These are phyloP conservation scores for Macroteleia sp. DNA, from an alignment of 2,888 invertebrate species.

Conservation along the genomic window DNA sequence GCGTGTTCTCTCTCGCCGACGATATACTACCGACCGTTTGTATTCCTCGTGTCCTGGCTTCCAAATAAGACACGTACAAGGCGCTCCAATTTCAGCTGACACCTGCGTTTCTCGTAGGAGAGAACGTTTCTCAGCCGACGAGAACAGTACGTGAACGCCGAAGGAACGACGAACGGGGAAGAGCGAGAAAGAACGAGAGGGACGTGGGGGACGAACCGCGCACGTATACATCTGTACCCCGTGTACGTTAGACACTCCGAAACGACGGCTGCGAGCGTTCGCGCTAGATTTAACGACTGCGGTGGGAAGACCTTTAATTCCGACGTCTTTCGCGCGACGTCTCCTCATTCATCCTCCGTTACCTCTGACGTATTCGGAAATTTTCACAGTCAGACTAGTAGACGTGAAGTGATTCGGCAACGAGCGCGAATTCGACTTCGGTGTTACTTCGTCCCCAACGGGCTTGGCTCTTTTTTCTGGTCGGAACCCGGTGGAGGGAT, in stretches of 20 bases:
- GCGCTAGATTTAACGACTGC: slow-evolving; percentile 74
- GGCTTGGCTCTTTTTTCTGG: slow-evolving; percentile 10
- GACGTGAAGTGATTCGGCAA: slow-evolving; percentile 56
- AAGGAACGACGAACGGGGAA: slow-evolving; percentile 1
- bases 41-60: slow-evolving; percentile 72
- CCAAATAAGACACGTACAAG: slow-evolving; percentile 80
- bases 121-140: slow-evolving; percentile 51
- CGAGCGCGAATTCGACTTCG: slow-evolving; percentile 43
- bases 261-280: slow-evolving; percentile 60
- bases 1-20: slow-evolving; percentile 46
- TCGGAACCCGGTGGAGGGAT: not conserved
- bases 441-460: slow-evolving; percentile 20
- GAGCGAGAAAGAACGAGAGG: not conserved
- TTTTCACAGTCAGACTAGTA: slow-evolving; percentile 46
- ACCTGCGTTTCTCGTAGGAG: slow-evolving; percentile 76
- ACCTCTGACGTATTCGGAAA: slow-evolving; percentile 51
- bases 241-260: slow-evolving; percentile 39
- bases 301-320: slow-evolving; percentile 75
- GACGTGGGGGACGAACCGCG: slow-evolving; percentile 22
- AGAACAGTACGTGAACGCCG: slow-evolving; percentile 30
- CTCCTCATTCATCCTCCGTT: slow-evolving; percentile 57
- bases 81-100: slow-evolving; percentile 80
- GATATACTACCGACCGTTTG: slow-evolving; percentile 75
- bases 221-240: slow-evolving; percentile 43
- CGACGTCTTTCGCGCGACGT: slow-evolving; percentile 66